Evolutionary conservation across 2,113 vertebrate species (phyloP), one percentile per base, ranked within the genome.

Genomic region (Nerophis ophidion): DNA sequence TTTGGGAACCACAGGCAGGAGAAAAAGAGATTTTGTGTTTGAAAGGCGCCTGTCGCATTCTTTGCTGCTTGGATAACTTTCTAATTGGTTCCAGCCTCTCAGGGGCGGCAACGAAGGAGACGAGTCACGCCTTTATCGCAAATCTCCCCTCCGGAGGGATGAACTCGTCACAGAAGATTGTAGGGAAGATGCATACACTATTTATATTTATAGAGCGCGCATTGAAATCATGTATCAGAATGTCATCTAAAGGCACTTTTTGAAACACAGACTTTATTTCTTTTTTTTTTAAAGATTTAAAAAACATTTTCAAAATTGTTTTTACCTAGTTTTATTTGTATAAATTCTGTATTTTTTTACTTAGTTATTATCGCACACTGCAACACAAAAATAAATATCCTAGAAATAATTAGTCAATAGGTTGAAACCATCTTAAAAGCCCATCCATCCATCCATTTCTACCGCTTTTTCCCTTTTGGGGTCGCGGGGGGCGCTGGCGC

Each of bases 11-110:
- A 46, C 19, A 47, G 46, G 10, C 26, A 2, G 26, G 49, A 51
- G 49, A 33, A 26, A 33, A 51, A 2, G 17, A 7, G 55, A 52
- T 16, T 46, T 62, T 85, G 68, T 57, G 66, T 80, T 55, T 72
- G 63, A 80, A 71, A 72, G 74, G 72, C 58, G 77, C 73, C 75
- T 75, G 71, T 79, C 60, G 54, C 85, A 86, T 82, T 86, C 77
- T 80, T 82, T 63, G 54, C 79, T 78, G 63, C 79, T 78, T 42
- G 44, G 71, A 79, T 70, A 74, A 72, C 68, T 74, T 73, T 77
- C 68, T 87, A 89, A 88, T 88, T 88, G 86, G 72, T 87, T 83
- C 85, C 84, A 88, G 81, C 74, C 71, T 82, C 76, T 68, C 60
- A 72, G 52, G 38, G 66, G 80, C 74, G 70, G 48, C 38, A 57